These are phyloP conservation scores for Phoebastria nigripes DNA, from an alignment of 2,797 vertebrate genomes.

Conservation along the genomic window DNA sequence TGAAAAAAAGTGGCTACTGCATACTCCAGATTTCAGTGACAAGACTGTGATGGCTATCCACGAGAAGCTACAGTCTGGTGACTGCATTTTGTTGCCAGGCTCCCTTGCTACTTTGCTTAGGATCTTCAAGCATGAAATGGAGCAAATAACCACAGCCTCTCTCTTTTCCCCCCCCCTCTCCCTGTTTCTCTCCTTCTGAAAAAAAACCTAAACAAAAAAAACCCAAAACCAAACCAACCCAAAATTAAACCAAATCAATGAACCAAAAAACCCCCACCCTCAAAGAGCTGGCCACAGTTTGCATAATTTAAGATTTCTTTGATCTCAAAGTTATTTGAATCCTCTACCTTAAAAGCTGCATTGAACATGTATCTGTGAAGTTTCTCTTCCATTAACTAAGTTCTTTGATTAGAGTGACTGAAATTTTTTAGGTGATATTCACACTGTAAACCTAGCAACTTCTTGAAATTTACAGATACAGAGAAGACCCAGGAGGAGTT, in stretches of 20 bases:
- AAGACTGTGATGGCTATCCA: neutral
- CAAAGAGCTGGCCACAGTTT: neutral
- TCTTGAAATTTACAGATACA: neutral
- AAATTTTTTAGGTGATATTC: neutral
- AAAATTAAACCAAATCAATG: neutral
- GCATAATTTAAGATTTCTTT: neutral
- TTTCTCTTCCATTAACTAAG: neutral
- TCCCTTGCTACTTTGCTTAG: neutral
- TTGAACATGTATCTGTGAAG: neutral
- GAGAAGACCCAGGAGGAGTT: neutral
- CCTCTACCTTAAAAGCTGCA: neutral
- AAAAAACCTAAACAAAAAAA: neutral
- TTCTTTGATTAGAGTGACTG: neutral
- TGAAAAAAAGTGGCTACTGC: neutral
- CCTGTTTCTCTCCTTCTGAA: neutral
- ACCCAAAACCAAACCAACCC: too few species aligned
- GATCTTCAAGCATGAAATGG: neutral
- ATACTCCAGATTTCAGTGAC: neutral
- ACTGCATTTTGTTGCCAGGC: neutral
- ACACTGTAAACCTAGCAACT: neutral
- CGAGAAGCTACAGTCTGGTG: neutral
- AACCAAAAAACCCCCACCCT: fast-evolving
- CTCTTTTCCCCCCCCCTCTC: neutral
- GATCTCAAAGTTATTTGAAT: neutral
- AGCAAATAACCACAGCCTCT: neutral